Percentiles rank a stretch among this genome's conserved stretches.
Evolutionary conservation across 2,888 invertebrate species (phyloP).

Genomic region (Sarcophaga rosellei): DNA sequence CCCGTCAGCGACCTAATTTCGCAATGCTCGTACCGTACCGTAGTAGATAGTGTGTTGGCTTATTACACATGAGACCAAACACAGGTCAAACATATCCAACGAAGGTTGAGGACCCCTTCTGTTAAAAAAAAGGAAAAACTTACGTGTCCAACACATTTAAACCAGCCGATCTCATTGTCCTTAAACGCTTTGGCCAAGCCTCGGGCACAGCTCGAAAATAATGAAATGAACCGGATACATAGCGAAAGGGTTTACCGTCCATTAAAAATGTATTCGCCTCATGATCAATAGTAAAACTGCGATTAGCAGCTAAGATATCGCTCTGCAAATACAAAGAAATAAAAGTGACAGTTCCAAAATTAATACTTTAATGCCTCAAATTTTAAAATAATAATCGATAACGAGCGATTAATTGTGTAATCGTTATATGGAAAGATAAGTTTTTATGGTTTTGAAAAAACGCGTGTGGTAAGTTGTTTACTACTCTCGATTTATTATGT

Average conservation of each 20-base stretch:
- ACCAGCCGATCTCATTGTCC: constrained; percentile 90
- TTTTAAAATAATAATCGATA: too few relatives aligned
- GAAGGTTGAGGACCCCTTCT: too few relatives aligned
- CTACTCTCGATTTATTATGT: too few relatives aligned
- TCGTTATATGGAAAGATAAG: too few relatives aligned
- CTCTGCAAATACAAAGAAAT: neutral
- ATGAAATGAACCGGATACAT: constrained; percentile 90
- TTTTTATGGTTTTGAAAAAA: too few relatives aligned
- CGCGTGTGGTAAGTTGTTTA: too few relatives aligned
- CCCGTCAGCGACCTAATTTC: too few relatives aligned
- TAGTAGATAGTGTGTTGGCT: too few relatives aligned
- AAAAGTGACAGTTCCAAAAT: neutral
- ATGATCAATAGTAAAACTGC: constrained; percentile 82
- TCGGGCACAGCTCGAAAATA: constrained; percentile 91
- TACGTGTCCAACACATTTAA: constrained; percentile 93
- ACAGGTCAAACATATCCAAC: too few relatives aligned
- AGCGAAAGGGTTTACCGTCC: constrained; percentile 87
- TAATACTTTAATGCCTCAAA: neutral
- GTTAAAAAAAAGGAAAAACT: constrained; percentile 74
- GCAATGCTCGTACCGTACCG: too few relatives aligned
- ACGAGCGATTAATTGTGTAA: too few relatives aligned
- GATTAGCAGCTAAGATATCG: neutral
- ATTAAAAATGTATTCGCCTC: constrained; percentile 85
- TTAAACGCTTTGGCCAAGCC: constrained; percentile 90
- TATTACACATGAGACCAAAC: too few relatives aligned